Percentiles rank a stretch among this genome's conserved stretches.
Conservation (phyloP, 2,888 invertebrate species). For the Trachelus iudaicus region DNA sequence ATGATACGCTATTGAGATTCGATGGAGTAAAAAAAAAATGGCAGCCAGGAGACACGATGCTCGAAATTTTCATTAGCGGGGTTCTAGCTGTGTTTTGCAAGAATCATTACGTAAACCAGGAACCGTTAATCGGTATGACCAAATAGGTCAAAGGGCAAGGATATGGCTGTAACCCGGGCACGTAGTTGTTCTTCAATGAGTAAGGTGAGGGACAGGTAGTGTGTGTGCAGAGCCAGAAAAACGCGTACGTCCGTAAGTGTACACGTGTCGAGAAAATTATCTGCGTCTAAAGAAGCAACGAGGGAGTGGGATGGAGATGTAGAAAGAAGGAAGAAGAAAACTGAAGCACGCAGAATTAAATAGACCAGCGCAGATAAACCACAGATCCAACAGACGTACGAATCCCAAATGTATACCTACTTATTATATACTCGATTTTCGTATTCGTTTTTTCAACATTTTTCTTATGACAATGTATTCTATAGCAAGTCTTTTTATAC, state of each 20-base stretch:
- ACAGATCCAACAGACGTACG: conserved; percentile 17
- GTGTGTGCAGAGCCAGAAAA: background rate
- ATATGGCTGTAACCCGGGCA: background rate
- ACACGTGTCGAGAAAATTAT: conserved; percentile 15
- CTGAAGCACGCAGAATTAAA: background rate
- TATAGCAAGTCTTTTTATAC: conserved; percentile 37
- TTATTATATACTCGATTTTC: conserved; percentile 22
- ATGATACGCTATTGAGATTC: background rate
- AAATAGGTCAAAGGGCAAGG: background rate
- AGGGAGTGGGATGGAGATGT: background rate
- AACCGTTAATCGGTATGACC: background rate
- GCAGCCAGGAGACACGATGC: background rate
- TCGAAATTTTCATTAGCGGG: background rate
- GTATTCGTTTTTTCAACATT: conserved; percentile 34
- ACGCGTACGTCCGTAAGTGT: background rate
- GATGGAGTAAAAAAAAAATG: background rate
- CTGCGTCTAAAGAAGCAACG: conserved; percentile 29
- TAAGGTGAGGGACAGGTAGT: background rate
- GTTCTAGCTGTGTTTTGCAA: background rate
- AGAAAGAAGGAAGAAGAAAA: background rate
- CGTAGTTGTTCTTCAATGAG: background rate
- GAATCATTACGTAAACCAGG: background rate
- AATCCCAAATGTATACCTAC: background rate
- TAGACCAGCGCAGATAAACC: conserved; percentile 20
- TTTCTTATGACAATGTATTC: conserved; percentile 33